Percentiles rank a stretch among this genome's conserved stretches.
Evolutionary conservation across 2,888 invertebrate species (phyloP).

Genomic region (Acholoe squamosa): DNA sequence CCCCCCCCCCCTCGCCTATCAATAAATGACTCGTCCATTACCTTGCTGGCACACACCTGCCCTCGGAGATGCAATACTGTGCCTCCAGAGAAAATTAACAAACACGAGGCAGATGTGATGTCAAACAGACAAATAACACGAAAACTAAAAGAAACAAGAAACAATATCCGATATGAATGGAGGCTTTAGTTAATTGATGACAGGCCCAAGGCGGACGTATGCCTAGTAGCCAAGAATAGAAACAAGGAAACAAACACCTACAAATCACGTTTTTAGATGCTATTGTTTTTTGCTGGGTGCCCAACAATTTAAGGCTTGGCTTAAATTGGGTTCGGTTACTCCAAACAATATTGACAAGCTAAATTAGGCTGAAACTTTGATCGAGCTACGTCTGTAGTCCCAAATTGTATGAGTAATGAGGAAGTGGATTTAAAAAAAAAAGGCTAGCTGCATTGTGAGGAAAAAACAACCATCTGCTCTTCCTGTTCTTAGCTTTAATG

Average conservation of each 20-base stretch:
- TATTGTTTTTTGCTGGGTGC: constrained; percentile 11
- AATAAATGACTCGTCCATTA: neutral
- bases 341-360: neutral
- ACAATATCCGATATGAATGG: constrained; percentile 18
- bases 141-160: neutral
- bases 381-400: neutral
- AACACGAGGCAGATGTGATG: constrained; percentile 28
- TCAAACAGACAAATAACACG: neutral
- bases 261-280: constrained; percentile 28
- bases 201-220: neutral
- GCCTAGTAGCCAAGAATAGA: neutral
- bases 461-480: neutral
- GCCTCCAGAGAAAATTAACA: neutral
- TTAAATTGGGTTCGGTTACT: neutral
- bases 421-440: neutral
- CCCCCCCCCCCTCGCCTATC: no score
- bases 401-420: constrained; percentile 3
- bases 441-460: neutral
- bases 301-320: constrained; percentile 24
- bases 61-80: neutral
- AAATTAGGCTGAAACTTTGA: no score
- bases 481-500: no score
- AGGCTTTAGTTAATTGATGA: neutral
- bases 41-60: neutral
- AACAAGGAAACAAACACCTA: constrained; percentile 29